Conservation (phyloP, 2,888 invertebrate genomes). For the Criorhina ranunculi region DNA sequence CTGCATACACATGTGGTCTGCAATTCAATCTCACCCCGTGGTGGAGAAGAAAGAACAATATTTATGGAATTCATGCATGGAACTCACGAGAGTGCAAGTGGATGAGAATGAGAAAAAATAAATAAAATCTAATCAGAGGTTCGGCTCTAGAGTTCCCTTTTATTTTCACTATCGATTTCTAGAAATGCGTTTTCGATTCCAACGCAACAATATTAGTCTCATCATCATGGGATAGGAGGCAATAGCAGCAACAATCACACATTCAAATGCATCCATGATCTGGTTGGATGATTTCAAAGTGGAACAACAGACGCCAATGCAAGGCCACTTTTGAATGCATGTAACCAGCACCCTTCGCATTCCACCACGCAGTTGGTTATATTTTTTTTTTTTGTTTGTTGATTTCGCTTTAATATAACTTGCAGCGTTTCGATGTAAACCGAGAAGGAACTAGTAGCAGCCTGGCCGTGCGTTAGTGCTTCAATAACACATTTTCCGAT, state of each 20-base stretch:
- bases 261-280: conserved; percentile 47
- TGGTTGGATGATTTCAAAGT: conserved; percentile 42
- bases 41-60: background rate
- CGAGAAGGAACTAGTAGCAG: no score
- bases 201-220: conserved; percentile 22
- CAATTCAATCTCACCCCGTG: no score
- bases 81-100: no score
- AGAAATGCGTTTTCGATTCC: conserved; percentile 32
- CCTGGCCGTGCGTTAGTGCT: background rate
- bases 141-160: conserved; percentile 31
- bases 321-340: conserved; percentile 42
- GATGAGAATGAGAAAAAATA: no score
- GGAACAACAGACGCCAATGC: conserved; percentile 50
- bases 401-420: no score
- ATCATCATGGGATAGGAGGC: background rate
- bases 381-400: conserved; percentile 1
- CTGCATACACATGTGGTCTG: no score
- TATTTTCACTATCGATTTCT: conserved; percentile 39
- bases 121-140: no score
- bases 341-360: conserved; percentile 41
- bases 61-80: conserved; percentile 6
- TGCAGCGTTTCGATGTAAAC: no score
- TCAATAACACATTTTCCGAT: conserved; percentile 1
- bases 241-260: conserved; percentile 18
- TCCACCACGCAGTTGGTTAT: conserved; percentile 8